Conservation (phyloP, 2,797 vertebrate genomes). For the Pelobates cultripes region DNA sequence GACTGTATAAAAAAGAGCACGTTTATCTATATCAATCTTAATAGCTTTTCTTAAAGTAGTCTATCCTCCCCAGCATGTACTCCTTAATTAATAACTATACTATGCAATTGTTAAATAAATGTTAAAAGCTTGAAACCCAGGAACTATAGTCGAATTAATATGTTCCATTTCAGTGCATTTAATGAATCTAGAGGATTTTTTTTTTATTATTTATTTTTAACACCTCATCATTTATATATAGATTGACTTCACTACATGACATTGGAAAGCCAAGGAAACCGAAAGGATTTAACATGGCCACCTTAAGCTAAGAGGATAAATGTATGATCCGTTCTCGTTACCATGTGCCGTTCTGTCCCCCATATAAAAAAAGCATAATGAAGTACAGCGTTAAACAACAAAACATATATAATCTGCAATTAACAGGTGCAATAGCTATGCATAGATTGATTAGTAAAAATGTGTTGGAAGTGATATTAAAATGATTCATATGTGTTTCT, state of each 20-base stretch:
- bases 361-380: constrained; percentile 22
- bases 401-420: constrained; percentile 32
- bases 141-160: constrained; percentile 41
- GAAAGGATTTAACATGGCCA: not conserved
- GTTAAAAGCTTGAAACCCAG: constrained; percentile 28
- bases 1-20: not conserved
- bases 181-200: constrained; percentile 37
- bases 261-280: constrained; percentile 27
- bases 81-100: constrained; percentile 44
- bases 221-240: constrained; percentile 2
- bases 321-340: constrained; percentile 24
- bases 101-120: constrained; percentile 38
- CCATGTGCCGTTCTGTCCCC: not conserved
- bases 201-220: constrained; percentile 19
- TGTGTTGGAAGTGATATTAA: not conserved
- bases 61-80: not conserved
- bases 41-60: constrained; percentile 12
- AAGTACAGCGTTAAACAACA: constrained; percentile 23
- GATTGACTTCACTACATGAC: constrained; percentile 20
- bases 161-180: constrained; percentile 54
- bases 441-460: not conserved
- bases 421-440: not conserved
- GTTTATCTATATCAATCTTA: not conserved
- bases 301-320: constrained; percentile 17
- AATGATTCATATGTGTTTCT: not conserved